Conservation (phyloP, 53 echinoderm and acorn worm genomes). For the Henricia sp. region DNA sequence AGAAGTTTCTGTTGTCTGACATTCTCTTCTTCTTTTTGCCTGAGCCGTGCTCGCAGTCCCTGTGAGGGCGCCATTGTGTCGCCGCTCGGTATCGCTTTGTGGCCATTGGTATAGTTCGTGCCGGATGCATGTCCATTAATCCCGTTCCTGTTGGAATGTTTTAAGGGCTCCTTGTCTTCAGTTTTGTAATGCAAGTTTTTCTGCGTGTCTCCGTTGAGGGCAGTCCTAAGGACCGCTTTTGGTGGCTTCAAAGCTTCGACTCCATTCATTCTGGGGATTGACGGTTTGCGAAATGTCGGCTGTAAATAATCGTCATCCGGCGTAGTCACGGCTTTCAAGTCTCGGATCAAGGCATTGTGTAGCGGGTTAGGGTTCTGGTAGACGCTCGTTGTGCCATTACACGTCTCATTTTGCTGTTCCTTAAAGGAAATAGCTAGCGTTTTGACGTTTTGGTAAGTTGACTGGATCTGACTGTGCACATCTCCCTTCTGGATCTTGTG, state of each 20-base stretch:
- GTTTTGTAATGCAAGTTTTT: conserved; percentile 56
- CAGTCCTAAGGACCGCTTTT: conserved; percentile 19
- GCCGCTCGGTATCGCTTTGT: conserved; percentile 64
- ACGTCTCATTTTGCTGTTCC: conserved; percentile 15
- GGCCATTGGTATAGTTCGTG: conserved; percentile 39
- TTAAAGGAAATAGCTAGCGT: conserved; percentile 31
- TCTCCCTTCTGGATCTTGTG: conserved; percentile 74
- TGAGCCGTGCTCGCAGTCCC: conserved; percentile 63
- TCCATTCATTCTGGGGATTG: conserved; percentile 17
- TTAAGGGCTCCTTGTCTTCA: conserved; percentile 48
- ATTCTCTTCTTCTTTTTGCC: conserved; percentile 88
- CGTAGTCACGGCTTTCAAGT: conserved; percentile 55
- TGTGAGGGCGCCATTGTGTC: conserved; percentile 76
- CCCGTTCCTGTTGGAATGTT: conserved; percentile 31
- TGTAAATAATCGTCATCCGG: conserved; percentile 49
- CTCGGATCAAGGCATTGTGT: conserved; percentile 49
- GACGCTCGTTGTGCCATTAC: conserved; percentile 6
- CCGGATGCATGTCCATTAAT: conserved; percentile 16
- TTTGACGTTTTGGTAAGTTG: conserved; percentile 84
- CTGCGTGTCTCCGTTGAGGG: conserved; percentile 39
- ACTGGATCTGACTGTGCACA: conserved; percentile 70
- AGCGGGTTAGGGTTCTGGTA: conserved; percentile 67
- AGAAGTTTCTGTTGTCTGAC: conserved; percentile 66
- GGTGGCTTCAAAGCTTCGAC: conserved; percentile 49
- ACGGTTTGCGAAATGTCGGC: conserved; percentile 34